phyloP scores from a whole-genome alignment of 2,888 invertebrate genomes.

The Drosophila niveifrons region DNA sequence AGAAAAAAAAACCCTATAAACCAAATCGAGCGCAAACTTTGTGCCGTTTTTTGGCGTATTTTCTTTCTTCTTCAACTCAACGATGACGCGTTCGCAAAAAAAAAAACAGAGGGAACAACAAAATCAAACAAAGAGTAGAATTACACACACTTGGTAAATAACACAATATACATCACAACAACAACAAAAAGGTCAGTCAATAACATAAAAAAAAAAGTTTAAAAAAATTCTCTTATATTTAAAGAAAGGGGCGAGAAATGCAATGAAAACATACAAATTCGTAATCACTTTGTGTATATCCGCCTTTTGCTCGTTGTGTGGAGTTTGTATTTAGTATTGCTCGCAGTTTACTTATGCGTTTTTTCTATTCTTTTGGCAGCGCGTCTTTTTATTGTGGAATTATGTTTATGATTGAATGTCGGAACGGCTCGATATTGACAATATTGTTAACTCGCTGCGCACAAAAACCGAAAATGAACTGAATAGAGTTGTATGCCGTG shows the following conservation, averaged over 20 bases:
- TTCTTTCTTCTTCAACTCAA: conserved; percentile 36
- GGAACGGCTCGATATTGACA: conserved; percentile 40
- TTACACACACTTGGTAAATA: conserved; percentile 26
- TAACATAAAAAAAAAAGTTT: conserved; percentile 24
- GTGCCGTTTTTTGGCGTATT: conserved; percentile 48
- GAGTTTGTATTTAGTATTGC: conserved; percentile 27
- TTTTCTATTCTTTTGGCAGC: conserved; percentile 41
- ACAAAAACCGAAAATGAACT: conserved; percentile 62
- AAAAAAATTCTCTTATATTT: conserved; percentile 34
- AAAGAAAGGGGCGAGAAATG: conserved; percentile 6
- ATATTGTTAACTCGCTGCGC: conserved; percentile 45
- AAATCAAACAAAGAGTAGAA: conserved; percentile 17
- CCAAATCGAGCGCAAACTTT: conserved; percentile 49
- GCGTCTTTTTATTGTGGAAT: conserved; percentile 46
- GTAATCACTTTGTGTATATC: conserved; percentile 60
- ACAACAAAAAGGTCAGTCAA: conserved; percentile 18
- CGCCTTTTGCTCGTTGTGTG: conserved; percentile 25
- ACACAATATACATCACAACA: conserved; percentile 9
- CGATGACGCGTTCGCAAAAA: conserved; percentile 56
- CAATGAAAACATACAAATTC: conserved; percentile 57
- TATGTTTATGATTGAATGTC: conserved; percentile 39
- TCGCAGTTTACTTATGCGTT: conserved; percentile 36
- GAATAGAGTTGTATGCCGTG: conserved; percentile 22
- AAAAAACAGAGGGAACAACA: conserved; percentile 14
- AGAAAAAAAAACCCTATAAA: conserved; percentile 20